Evolutionary conservation across 2,888 invertebrate species (phyloP).

Genomic region (Gymnoscelis rufifasciata): DNA sequence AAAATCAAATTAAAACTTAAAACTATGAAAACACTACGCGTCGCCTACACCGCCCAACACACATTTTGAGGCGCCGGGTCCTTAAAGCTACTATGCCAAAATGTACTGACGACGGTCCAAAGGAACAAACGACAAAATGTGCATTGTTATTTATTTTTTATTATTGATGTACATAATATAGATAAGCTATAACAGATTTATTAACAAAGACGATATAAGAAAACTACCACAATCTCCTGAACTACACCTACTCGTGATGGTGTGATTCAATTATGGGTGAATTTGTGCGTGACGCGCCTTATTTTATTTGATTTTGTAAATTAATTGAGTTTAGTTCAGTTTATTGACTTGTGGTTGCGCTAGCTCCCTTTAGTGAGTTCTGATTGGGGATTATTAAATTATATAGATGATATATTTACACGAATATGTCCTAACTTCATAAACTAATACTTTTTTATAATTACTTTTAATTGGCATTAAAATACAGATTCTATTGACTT

Average conservation of each 20-base stretch:
- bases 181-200: no score
- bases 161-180: no score
- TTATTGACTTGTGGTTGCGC: constrained; percentile 11
- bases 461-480: background rate
- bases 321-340: constrained; percentile 19
- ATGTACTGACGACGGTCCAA: no score
- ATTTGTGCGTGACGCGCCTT: constrained; percentile 42
- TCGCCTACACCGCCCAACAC: no score
- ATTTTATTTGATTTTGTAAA: constrained; percentile 23
- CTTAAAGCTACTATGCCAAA: no score
- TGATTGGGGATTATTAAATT: constrained; percentile 3
- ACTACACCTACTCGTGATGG: constrained; percentile 14
- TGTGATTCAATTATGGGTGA: constrained; percentile 46
- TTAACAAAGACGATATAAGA: no score
- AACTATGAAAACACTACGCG: no score
- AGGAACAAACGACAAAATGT: no score
- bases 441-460: background rate
- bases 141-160: no score
- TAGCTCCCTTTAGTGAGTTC: constrained; percentile 3
- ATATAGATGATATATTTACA: background rate
- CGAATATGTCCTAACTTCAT: no score
- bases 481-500: background rate
- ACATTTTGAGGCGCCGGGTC: no score
- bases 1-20: no score
- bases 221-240: constrained; percentile 2